phyloP scores from a whole-genome alignment of 53 echinoderm and acorn worm species.

The Hippasteria phrygiana region DNA sequence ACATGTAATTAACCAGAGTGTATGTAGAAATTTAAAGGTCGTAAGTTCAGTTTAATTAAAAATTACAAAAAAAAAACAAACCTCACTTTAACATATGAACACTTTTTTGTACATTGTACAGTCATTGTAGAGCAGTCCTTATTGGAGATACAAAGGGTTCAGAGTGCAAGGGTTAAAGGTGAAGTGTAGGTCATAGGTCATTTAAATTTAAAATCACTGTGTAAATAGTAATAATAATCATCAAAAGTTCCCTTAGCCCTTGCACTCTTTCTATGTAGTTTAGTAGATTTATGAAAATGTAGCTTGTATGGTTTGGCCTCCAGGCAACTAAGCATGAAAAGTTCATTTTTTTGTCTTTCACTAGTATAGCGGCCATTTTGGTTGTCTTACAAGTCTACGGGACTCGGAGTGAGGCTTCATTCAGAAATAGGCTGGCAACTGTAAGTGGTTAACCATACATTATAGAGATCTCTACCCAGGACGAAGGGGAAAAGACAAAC shows the following conservation, averaged over 20 bases:
- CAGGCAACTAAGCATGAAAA: background rate
- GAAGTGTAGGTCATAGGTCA: slow-evolving; percentile 62
- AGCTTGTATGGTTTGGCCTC: slow-evolving; percentile 9
- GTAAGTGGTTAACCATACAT: background rate
- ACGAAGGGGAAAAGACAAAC: background rate
- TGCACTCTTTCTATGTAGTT: slow-evolving; percentile 65
- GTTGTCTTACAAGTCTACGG: background rate
- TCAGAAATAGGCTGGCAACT: background rate
- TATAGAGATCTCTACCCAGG: background rate
- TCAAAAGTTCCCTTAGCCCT: slow-evolving; percentile 50
- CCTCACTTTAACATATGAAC: slow-evolving; percentile 62
- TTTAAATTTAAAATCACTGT: slow-evolving; percentile 42
- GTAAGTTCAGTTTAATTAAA: slow-evolving; percentile 53
- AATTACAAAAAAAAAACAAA: slow-evolving; percentile 51
- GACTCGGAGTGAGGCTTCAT: background rate
- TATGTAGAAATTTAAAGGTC: slow-evolving; percentile 68
- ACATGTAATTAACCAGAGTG: slow-evolving; percentile 68
- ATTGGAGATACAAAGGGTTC: slow-evolving; percentile 57
- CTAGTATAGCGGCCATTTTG: too few species aligned
- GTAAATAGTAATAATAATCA: slow-evolving; percentile 61
- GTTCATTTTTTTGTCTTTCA: background rate
- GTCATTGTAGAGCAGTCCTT: slow-evolving; percentile 64
- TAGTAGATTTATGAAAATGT: slow-evolving; percentile 43
- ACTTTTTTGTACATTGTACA: slow-evolving; percentile 67
- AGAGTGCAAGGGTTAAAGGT: slow-evolving; percentile 67